A percentile compares a stretch with the other conserved stretches of the same genome.
These are phyloP conservation scores for Musca vetustissima DNA, from an alignment of 1,140 invertebrate genomes.

Conservation along the genomic window DNA sequence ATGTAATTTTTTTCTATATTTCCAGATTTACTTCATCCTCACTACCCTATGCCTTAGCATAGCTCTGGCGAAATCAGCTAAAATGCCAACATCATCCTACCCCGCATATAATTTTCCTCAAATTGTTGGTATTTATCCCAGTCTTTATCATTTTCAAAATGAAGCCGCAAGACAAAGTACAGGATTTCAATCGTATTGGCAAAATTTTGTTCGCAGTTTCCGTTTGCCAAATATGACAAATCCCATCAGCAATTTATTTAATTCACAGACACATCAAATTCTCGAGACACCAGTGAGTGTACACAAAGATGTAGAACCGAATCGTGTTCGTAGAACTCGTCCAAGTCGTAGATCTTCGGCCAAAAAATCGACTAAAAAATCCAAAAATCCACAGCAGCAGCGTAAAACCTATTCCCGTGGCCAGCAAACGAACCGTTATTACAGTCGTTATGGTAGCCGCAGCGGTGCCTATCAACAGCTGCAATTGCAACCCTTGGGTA, in stretches of 20 bases:
- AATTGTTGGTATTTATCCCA: too few relatives aligned
- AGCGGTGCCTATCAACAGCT: neutral
- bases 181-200: constrained; percentile 40
- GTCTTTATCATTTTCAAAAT: too few relatives aligned
- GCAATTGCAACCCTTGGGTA: neutral
- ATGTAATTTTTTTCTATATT: too few relatives aligned
- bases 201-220: constrained; percentile 45
- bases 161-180: constrained; percentile 18
- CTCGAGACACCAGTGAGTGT: constrained; percentile 38
- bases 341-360: neutral
- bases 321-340: constrained; percentile 5
- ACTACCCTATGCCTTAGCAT: too few relatives aligned
- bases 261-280: constrained; percentile 41
- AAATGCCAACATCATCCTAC: too few relatives aligned
- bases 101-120: too few relatives aligned
- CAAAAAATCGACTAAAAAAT: constrained; percentile 27
- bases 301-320: neutral
- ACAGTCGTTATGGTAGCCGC: neutral
- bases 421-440: constrained; percentile 19
- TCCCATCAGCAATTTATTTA: constrained; percentile 45
- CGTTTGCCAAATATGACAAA: constrained; percentile 47
- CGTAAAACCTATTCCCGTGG: too few relatives aligned
- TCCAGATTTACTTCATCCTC: too few relatives aligned
- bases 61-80: too few relatives aligned
- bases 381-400: neutral